Conservation (phyloP, 2,888 invertebrate species). For the Chrysolina americana region DNA sequence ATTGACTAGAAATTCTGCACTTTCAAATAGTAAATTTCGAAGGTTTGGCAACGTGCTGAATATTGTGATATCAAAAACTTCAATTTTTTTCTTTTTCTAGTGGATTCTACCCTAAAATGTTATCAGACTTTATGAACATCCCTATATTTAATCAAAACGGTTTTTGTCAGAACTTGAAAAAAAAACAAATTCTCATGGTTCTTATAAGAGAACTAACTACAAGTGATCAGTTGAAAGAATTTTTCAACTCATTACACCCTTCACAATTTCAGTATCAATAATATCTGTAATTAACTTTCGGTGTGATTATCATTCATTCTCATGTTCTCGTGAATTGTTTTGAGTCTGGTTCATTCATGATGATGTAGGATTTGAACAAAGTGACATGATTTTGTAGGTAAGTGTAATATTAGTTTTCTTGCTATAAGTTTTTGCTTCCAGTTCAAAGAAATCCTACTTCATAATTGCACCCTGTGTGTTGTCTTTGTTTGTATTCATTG, state of each 20-base stretch:
- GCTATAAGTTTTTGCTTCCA: not conserved
- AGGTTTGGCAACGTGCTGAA: too few species aligned
- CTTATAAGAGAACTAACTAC: too few species aligned
- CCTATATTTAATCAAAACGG: too few species aligned
- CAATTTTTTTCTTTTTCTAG: too few species aligned
- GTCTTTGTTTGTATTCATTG: not conserved
- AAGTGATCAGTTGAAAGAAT: too few species aligned
- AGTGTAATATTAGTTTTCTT: not conserved
- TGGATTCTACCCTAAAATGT: too few species aligned
- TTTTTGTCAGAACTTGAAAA: too few species aligned
- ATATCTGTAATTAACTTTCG: not conserved
- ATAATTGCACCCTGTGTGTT: not conserved
- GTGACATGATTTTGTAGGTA: not conserved
- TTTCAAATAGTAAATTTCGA: too few species aligned
- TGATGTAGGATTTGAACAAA: constrained; percentile 8
- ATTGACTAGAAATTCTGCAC: too few species aligned
- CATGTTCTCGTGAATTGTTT: constrained; percentile 16
- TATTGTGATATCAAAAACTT: too few species aligned
- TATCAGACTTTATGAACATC: too few species aligned
- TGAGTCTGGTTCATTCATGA: not conserved
- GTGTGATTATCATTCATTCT: constrained; percentile 1
- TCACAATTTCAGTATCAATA: not conserved
- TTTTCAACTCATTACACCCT: not conserved
- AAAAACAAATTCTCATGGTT: too few species aligned
- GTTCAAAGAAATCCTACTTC: constrained; percentile 8